A percentile compares a stretch with the other conserved stretches of the same genome.
These are phyloP conservation scores for Esox masquinongy DNA, from an alignment of 2,797 vertebrate species.

Conservation along the genomic window DNA sequence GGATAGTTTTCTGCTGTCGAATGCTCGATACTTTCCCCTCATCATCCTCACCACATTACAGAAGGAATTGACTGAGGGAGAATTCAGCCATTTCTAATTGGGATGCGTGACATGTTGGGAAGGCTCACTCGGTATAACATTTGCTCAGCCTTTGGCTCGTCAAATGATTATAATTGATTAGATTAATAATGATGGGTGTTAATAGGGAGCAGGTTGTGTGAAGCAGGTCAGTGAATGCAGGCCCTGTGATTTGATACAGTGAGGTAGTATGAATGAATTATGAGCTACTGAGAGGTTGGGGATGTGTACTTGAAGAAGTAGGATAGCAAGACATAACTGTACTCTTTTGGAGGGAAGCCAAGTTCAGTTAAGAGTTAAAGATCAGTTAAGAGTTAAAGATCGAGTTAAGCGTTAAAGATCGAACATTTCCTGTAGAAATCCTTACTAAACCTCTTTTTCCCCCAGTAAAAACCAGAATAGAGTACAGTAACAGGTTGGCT, in stretches of 20 bases:
- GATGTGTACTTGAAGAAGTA: slow-evolving; percentile 40
- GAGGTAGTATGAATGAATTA: slow-evolving; percentile 59
- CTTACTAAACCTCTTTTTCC: background rate
- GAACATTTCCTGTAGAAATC: background rate
- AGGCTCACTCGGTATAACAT: slow-evolving; percentile 67
- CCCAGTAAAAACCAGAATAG: background rate
- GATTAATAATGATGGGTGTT: slow-evolving; percentile 78
- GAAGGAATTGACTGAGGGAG: slow-evolving; percentile 49
- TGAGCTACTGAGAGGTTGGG: slow-evolving; percentile 49
- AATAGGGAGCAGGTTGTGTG: slow-evolving; percentile 62
- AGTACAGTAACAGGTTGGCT: background rate
- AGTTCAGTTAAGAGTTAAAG: background rate
- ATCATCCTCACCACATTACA: slow-evolving; percentile 48
- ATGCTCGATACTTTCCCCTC: slow-evolving; percentile 57
- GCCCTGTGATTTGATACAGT: slow-evolving; percentile 62
- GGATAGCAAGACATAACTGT: slow-evolving; percentile 17
- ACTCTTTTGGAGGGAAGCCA: slow-evolving; percentile 24
- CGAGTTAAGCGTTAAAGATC: background rate
- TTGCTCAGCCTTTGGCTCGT: slow-evolving; percentile 75
- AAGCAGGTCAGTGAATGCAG: slow-evolving; percentile 47
- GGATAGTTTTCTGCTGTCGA: slow-evolving; percentile 51
- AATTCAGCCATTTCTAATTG: slow-evolving; percentile 64
- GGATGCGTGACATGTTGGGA: slow-evolving; percentile 61
- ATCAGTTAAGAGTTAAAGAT: background rate
- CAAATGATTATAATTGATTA: slow-evolving; percentile 80